Conservation (phyloP, 2,797 vertebrate genomes). For the Cuniculus paca region DNA sequence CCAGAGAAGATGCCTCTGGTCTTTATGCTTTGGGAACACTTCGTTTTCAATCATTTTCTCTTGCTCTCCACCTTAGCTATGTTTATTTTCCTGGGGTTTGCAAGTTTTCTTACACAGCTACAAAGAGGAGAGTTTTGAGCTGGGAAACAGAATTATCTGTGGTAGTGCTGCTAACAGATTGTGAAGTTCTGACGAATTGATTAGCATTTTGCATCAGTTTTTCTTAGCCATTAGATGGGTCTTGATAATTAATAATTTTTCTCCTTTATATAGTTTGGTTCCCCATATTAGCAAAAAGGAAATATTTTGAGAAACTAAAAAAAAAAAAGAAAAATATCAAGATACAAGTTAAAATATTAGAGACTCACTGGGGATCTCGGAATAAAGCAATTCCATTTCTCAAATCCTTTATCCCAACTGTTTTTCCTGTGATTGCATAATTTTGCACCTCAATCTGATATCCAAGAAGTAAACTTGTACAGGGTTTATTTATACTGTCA, state of each 20-base stretch:
- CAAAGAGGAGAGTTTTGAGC: neutral
- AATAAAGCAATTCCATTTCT: conserved; percentile 4
- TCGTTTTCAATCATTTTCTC: neutral
- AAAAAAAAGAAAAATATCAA: conserved; percentile 4
- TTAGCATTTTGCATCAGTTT: conserved; percentile 51
- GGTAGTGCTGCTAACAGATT: neutral
- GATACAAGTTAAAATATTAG: neutral
- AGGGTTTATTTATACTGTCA: conserved; percentile 13
- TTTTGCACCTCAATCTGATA: conserved; percentile 40
- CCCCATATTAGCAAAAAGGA: conserved; percentile 12
- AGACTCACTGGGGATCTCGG: neutral
- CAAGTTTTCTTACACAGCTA: neutral
- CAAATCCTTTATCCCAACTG: neutral
- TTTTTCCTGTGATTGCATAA: neutral
- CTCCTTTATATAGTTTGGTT: neutral
- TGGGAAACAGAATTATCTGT: conserved; percentile 2
- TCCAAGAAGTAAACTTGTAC: conserved; percentile 33
- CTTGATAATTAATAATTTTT: conserved; percentile 43
- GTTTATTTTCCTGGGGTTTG: neutral
- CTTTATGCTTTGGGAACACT: neutral
- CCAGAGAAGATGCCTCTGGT: neutral
- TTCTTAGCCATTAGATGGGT: neutral
- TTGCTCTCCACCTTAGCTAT: neutral
- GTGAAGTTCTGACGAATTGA: neutral
- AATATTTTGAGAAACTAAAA: conserved; percentile 30